Base-by-base conservation (phyloP, 2,113 vertebrate genomes). In the Tupaia tana region DNA sequence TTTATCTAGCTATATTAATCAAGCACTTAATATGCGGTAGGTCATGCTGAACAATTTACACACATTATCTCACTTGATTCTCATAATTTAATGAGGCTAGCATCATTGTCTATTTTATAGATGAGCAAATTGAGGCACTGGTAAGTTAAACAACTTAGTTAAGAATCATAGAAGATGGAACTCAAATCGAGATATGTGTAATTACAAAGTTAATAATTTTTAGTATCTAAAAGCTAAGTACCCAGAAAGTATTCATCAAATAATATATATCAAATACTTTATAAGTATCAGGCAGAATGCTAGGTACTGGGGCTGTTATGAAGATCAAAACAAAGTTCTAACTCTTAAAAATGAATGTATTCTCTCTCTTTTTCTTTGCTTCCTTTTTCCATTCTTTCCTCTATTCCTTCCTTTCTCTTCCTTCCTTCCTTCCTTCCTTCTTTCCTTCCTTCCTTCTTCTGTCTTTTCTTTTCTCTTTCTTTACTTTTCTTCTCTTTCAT, bases 81-180 rank as follows among this genome's bases (percentile, higher is more conserved):
- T 64, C 34, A 27, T 69, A 58, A 54, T 16, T 86, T 75, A 59
- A 84, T 64, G 43, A 90, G 52, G 9, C 80, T 73, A 73, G 14
- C 34, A 66, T 82, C 54, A 56, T 90, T 58, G 54, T 19, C 78
- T 34, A 80, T 83, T 96, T 70, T 83, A 85, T 29, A 73, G 70
- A 52, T 52, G 56, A 89, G 11, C 63, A 82, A 69, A 74, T 19
- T 73, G 78, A 83, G 43, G 22, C 29, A 7, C 54, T 80, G 10
- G 69, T 63, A 43, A 29, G 6, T 34, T 74, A 93, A 93, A 59
- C 22, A 93, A 61, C 27, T 92, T 67, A 81, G 27, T 12, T 96
- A 90, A 90, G 43, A 87, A 69, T 89, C 15, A 34, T 5, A 16
- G 67, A 84, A 91, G 66, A 71, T 94, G 67, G 43, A 34, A 91